Evolutionary conservation across 2,888 invertebrate genomes (phyloP), one percentile per base, ranked within the genome.

Genomic region (Lycaena phlaeas): DNA sequence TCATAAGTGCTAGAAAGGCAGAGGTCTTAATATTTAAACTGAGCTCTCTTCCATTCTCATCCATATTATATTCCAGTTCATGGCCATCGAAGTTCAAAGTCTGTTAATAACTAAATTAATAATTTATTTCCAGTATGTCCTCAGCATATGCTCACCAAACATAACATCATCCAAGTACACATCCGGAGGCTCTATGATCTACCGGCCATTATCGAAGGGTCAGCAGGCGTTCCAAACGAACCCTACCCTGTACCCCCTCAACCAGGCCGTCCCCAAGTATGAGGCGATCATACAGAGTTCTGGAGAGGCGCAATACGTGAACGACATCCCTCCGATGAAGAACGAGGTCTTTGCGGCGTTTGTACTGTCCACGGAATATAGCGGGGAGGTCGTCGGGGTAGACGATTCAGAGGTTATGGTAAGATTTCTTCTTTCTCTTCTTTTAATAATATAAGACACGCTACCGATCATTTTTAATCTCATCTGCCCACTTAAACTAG

Each of bases 341-440:
- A 86, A 88, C 51, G 89, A 93, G 64, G 86, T 92, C 4, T 88
- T 87, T 59, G 92, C 86, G 1, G 89, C 89, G 0, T 90, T 92
- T 49, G 91, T 92, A 1, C 61, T 86, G 3, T 85, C 90, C 0
- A 88, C 86, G 36, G 68, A 87, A 44, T 63, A 87, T 43, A 77
- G 64, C 37, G 91, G 90, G 0, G 81, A 74, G 27, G 79, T 93
- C 1, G 81, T 76, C 15, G 61, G 56, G 7, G 86, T 93, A 25
- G 88, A 92, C 54, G 57, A 86, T 0, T 60, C 82, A 0, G 82
- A 85, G 26, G 90, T 89, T 6, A 53, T 92, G 85, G 90, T 90
- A 63, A 73, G 69, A 59, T 2, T n/a, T 6, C n/a, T n/a, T 26
- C 6, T 9, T 26, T 18, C 18, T 18, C 18, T 18, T 5, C 18